Conservation (phyloP, 2,888 invertebrate species). For the Phrixothrix hirtus region DNA sequence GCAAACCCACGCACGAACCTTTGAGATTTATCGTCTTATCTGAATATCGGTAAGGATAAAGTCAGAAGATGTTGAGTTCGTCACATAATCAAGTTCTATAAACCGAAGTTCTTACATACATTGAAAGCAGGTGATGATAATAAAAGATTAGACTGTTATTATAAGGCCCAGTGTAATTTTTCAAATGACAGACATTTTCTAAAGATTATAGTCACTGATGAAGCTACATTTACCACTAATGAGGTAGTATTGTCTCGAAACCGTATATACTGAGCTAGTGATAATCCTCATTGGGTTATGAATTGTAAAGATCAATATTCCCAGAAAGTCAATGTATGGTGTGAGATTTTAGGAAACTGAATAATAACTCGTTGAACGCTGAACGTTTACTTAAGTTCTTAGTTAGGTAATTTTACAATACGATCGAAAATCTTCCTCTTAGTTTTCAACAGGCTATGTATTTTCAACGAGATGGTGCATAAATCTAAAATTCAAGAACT, state of each 20-base stretch:
- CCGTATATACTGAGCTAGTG: background rate
- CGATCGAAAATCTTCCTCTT: constrained; percentile 19
- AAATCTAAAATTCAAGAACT: constrained; percentile 20
- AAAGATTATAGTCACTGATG: background rate
- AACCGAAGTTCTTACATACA: background rate
- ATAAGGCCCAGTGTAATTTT: constrained; percentile 1
- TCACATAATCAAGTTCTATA: too few species aligned
- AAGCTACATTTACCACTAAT: too few species aligned
- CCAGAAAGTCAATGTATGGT: too few species aligned
- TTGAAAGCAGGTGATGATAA: background rate
- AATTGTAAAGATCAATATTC: too few species aligned
- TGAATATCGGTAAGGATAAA: too few species aligned
- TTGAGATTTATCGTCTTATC: too few species aligned
- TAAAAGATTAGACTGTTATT: background rate
- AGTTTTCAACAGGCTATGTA: constrained; percentile 22
- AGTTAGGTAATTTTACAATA: too few species aligned
- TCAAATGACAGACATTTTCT: background rate
- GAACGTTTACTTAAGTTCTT: constrained; percentile 5
- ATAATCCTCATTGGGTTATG: background rate
- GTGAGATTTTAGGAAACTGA: too few species aligned
- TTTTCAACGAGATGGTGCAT: constrained; percentile 16
- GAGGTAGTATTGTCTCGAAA: background rate
- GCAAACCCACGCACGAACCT: too few species aligned
- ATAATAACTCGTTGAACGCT: constrained; percentile 3
- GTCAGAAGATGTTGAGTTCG: too few species aligned